Percentiles rank a stretch among this genome's conserved stretches.
These are phyloP conservation scores for Drosophila gunungcola DNA, from an alignment of 1,140 invertebrate genomes.

Conservation along the genomic window DNA sequence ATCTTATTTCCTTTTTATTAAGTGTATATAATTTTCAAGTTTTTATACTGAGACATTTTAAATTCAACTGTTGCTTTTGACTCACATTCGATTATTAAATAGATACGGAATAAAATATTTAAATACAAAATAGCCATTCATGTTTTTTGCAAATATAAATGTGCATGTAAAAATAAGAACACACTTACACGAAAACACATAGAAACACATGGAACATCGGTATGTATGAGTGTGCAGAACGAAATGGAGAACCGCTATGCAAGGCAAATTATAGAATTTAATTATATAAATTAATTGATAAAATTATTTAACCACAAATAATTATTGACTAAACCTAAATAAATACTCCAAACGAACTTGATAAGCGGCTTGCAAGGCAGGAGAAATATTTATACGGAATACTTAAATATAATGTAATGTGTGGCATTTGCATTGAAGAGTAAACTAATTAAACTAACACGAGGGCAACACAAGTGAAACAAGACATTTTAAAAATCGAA, in stretches of 20 bases:
- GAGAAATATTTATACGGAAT: slow-evolving; percentile 61
- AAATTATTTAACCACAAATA: slow-evolving; percentile 75
- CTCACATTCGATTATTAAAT: slow-evolving; percentile 52
- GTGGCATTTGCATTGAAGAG: slow-evolving; percentile 74
- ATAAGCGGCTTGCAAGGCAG: slow-evolving; percentile 37
- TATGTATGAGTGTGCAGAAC: slow-evolving; percentile 42
- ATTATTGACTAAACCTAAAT: slow-evolving; percentile 50
- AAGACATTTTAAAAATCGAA: slow-evolving; percentile 80
- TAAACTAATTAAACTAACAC: slow-evolving; percentile 73
- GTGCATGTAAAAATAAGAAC: slow-evolving; percentile 74
- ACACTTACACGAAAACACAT: slow-evolving; percentile 30
- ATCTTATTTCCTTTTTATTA: slow-evolving; percentile 9
- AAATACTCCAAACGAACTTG: slow-evolving; percentile 57
- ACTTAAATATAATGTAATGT: slow-evolving; percentile 68
- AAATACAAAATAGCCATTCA: slow-evolving; percentile 77
- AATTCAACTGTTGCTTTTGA: slow-evolving; percentile 41
- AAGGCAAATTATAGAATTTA: slow-evolving; percentile 83
- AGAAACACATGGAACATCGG: slow-evolving; percentile 27
- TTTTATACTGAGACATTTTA: slow-evolving; percentile 35
- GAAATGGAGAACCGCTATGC: slow-evolving; percentile 46
- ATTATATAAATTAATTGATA: slow-evolving; percentile 76
- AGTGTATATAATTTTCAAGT: slow-evolving; percentile 50
- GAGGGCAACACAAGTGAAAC: slow-evolving; percentile 50
- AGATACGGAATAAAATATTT: slow-evolving; percentile 67
- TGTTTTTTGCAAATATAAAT: slow-evolving; percentile 83